phyloP scores from a whole-genome alignment of 1,140 invertebrate genomes.

The Choristoneura fumiferana region DNA sequence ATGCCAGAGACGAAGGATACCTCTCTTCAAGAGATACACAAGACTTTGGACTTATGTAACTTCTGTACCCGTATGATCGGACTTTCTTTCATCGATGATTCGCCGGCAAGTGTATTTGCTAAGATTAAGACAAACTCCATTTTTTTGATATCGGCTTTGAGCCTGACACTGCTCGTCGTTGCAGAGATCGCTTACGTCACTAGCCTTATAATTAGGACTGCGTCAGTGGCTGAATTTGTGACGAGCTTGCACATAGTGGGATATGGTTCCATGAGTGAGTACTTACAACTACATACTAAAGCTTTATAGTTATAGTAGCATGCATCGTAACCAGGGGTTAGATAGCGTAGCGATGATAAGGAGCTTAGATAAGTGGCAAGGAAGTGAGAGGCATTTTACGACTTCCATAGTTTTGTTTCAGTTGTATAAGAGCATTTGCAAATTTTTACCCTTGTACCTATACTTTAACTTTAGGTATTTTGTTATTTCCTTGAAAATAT shows the following conservation, averaged over 20 bases:
- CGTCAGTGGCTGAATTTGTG: constrained; percentile 51
- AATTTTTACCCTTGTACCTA: constrained; percentile 4
- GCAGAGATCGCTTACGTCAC: constrained; percentile 47
- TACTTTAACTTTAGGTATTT: too few relatives aligned
- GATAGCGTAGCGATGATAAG: constrained; percentile 17
- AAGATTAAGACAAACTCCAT: constrained; percentile 31
- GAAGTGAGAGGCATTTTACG: background rate
- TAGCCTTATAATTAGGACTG: constrained; percentile 37
- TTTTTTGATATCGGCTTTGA: constrained; percentile 37
- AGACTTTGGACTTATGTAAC: constrained; percentile 48
- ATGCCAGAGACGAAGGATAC: background rate
- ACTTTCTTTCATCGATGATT: constrained; percentile 46
- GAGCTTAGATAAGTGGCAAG: background rate
- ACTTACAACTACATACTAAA: background rate
- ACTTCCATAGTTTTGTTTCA: background rate
- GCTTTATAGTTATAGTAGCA: background rate
- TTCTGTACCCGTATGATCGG: constrained; percentile 50
- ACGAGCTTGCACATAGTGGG: constrained; percentile 55
- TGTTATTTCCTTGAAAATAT: too few relatives aligned
- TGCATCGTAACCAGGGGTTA: background rate
- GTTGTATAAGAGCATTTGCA: background rate
- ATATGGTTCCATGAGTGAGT: constrained; percentile 61
- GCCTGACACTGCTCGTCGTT: constrained; percentile 41
- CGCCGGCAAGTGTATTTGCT: constrained; percentile 27
- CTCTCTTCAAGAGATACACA: constrained; percentile 41